phyloP scores from a whole-genome alignment of 2,797 vertebrate genomes.

The Tragelaphus eurycerus region DNA sequence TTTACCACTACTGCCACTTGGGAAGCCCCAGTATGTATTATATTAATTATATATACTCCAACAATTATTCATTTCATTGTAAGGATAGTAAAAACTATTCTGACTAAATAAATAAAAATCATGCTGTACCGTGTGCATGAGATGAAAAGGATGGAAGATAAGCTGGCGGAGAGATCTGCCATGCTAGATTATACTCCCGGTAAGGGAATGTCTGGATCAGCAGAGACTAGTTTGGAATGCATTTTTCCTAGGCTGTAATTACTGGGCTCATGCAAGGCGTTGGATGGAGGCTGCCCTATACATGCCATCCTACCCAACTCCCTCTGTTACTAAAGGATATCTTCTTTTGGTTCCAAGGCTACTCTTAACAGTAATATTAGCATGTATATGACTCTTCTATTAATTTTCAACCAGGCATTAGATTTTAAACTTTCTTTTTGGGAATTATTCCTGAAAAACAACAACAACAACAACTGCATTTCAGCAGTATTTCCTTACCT shows the following conservation, averaged over 20 bases:
- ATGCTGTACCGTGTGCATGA: neutral
- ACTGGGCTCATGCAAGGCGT: neutral
- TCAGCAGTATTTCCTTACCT: neutral
- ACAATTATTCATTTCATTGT: neutral
- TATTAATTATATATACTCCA: neutral
- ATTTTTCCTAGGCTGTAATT: neutral
- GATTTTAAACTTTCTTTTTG: neutral
- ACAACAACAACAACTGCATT: neutral
- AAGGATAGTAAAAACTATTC: neutral
- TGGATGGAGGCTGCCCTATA: neutral
- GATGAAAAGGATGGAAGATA: neutral
- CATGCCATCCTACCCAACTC: neutral
- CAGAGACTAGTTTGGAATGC: neutral
- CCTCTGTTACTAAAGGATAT: neutral
- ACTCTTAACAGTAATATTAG: neutral
- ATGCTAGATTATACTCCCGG: neutral
- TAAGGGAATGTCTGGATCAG: neutral
- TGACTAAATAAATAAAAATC: constrained; percentile 9
- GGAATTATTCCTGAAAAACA: neutral
- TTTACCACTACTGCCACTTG: neutral
- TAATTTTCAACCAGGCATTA: neutral
- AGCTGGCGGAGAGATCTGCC: neutral
- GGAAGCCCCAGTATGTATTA: neutral
- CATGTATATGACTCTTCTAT: neutral
- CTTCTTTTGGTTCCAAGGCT: neutral